A percentile compares a stretch with the other conserved stretches of the same genome.
Evolutionary conservation across 2,888 invertebrate genomes (phyloP).

Genomic region (Galeopsomyia nigrocyanea): DNA sequence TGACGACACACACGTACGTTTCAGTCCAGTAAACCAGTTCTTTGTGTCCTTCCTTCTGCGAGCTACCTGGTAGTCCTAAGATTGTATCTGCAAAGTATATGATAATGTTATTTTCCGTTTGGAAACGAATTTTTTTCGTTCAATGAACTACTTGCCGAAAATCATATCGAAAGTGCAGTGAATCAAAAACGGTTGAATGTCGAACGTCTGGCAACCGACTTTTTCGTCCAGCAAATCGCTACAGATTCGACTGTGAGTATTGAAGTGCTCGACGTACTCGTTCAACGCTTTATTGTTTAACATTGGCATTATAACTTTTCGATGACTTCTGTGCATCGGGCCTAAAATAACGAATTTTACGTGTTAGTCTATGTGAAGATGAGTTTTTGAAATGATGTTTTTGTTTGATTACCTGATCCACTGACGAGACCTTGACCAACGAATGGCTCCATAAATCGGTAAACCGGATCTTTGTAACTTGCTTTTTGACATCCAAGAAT

Average conservation of each 20-base stretch:
- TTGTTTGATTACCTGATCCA: conserved; percentile 49
- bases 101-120: background rate
- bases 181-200: conserved; percentile 49
- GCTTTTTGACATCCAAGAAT: conserved; percentile 51
- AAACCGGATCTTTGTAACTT: conserved; percentile 50
- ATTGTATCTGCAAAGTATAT: conserved; percentile 49
- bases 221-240: conserved; percentile 48
- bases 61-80: conserved; percentile 50
- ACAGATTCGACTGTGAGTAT: conserved; percentile 49
- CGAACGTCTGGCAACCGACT: conserved; percentile 50
- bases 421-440: conserved; percentile 51
- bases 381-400: background rate
- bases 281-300: conserved; percentile 48
- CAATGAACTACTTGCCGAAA: conserved; percentile 43
- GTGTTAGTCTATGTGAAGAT: background rate
- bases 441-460: conserved; percentile 53
- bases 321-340: conserved; percentile 44
- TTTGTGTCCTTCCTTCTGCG: conserved; percentile 47
- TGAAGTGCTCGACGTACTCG: conserved; percentile 47
- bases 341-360: conserved; percentile 9
- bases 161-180: conserved; percentile 53
- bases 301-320: conserved; percentile 51
- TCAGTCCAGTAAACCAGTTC: conserved; percentile 50
- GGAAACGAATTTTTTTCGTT: background rate
- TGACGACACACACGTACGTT: conserved; percentile 26